Conservation (phyloP, 2,113 vertebrate genomes). For the Cettia cetti region DNA sequence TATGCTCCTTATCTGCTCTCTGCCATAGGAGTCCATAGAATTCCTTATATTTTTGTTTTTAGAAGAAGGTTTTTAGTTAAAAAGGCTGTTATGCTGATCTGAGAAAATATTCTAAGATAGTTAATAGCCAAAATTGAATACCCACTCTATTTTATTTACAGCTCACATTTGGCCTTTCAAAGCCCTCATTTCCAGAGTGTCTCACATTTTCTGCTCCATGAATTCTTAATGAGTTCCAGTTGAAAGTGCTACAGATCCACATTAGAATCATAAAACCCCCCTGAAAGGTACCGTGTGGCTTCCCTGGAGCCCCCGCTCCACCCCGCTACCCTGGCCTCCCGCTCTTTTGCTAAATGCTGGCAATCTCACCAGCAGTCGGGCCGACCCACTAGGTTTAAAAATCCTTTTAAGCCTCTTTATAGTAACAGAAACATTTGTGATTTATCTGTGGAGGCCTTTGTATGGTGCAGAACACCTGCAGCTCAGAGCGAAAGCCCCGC, state of each 20-base stretch:
- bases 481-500: background rate
- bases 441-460: constrained; percentile 70
- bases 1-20: background rate
- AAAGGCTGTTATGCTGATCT: background rate
- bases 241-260: constrained; percentile 60
- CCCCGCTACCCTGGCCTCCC: background rate
- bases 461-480: constrained; percentile 68
- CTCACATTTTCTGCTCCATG: constrained; percentile 73
- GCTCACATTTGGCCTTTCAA: constrained; percentile 67
- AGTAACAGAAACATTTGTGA: constrained; percentile 67
- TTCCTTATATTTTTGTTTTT: background rate
- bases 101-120: constrained; percentile 36
- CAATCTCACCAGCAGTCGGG: constrained; percentile 30
- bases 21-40: background rate
- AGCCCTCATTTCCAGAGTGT: constrained; percentile 64
- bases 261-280: constrained; percentile 34
- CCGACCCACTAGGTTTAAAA: constrained; percentile 60
- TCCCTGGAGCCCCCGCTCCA: background rate
- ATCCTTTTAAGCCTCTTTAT: constrained; percentile 77
- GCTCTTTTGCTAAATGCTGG: constrained; percentile 32
- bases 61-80: background rate
- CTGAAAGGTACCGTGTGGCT: background rate
- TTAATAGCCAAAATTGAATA: constrained; percentile 60
- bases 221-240: constrained; percentile 76
- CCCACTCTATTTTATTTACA: constrained; percentile 64